Conservation (phyloP, 1,140 invertebrate species). For the Condylostylus longicornis region DNA sequence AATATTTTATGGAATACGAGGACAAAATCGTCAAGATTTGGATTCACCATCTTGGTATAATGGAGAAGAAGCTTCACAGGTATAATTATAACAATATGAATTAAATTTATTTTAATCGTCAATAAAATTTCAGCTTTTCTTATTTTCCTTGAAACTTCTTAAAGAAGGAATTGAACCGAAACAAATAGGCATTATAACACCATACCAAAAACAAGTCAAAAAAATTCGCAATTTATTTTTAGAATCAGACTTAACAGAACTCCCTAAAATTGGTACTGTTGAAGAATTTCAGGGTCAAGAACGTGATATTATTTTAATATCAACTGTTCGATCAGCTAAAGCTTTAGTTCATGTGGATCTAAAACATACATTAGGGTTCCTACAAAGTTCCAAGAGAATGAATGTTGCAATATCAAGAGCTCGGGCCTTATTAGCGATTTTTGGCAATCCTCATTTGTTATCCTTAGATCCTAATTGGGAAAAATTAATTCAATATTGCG, state of each 20-base stretch:
- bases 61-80: slow-evolving; percentile 61
- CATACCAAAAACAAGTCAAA: slow-evolving; percentile 77
- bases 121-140: slow-evolving; percentile 27
- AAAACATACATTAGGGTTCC: slow-evolving; percentile 54
- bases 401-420: slow-evolving; percentile 80
- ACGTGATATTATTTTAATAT: slow-evolving; percentile 68
- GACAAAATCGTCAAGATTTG: slow-evolving; percentile 51
- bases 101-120: not conserved
- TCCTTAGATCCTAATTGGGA: slow-evolving; percentile 54
- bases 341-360: slow-evolving; percentile 37
- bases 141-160: slow-evolving; percentile 44
- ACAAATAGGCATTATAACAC: slow-evolving; percentile 85
- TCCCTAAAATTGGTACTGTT: slow-evolving; percentile 78
- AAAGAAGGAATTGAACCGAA: slow-evolving; percentile 40
- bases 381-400: slow-evolving; percentile 56
- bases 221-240: slow-evolving; percentile 18
- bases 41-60: slow-evolving; percentile 87
- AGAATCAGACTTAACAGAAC: slow-evolving; percentile 42
- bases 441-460: slow-evolving; percentile 70
- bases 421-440: slow-evolving; percentile 57
- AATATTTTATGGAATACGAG: slow-evolving; percentile 69
- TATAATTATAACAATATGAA: too few species aligned
- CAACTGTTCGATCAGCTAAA: slow-evolving; percentile 58
- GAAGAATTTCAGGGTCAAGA: slow-evolving; percentile 95
- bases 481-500: slow-evolving; percentile 46